Conservation (phyloP, 35 echinoderm and acorn worm genomes). For the Acanthaster planci region DNA sequence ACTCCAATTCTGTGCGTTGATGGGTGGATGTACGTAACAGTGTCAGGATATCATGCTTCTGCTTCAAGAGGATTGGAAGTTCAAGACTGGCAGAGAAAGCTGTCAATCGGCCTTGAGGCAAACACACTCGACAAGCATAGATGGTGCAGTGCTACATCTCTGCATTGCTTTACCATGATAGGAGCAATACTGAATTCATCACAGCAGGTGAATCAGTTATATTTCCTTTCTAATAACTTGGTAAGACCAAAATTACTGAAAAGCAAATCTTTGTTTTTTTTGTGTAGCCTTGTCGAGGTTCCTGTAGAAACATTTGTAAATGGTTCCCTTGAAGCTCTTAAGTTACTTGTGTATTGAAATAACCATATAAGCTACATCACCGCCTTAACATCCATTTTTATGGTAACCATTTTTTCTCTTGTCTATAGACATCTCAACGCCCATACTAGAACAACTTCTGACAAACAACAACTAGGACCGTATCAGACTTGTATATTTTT, state of each 20-base stretch:
- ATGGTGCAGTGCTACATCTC: no score
- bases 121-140: no score
- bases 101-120: no score
- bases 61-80: neutral
- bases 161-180: no score
- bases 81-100: neutral
- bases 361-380: conserved; percentile 6
- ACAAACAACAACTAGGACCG: conserved; percentile 11
- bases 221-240: no score
- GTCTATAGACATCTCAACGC: conserved; percentile 29
- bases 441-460: conserved; percentile 10
- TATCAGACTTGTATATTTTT: conserved; percentile 32
- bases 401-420: conserved; percentile 18
- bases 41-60: neutral
- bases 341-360: neutral
- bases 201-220: no score
- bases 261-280: no score
- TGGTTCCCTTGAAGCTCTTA: neutral
- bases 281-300: no score
- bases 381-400: conserved; percentile 13
- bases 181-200: no score
- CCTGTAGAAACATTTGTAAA: no score
- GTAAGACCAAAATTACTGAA: no score
- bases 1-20: conserved; percentile 14
- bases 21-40: neutral